These are phyloP conservation scores for Ruditapes philippinarum DNA, from an alignment of 1,140 invertebrate species.

Conservation along the genomic window DNA sequence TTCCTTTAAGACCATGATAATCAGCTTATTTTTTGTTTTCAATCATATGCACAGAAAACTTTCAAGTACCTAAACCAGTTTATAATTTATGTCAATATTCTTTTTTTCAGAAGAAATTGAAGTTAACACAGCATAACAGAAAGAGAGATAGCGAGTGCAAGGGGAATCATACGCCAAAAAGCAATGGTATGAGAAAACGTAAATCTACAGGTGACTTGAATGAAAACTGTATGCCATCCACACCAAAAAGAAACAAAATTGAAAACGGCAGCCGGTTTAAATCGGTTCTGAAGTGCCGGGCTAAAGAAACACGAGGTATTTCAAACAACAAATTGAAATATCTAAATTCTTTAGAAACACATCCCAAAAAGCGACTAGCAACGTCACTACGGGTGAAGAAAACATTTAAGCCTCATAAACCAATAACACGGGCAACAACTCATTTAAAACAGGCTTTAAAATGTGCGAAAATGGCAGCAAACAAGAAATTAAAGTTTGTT, in stretches of 20 bases:
- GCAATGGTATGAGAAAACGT: conserved; percentile 34
- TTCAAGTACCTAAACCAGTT: no score
- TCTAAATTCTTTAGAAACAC: conserved; percentile 24
- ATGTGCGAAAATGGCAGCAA: conserved; percentile 59
- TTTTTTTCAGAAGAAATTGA: conserved; percentile 5
- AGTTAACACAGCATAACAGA: background rate
- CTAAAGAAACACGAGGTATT: background rate
- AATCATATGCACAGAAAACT: no score
- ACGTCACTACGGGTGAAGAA: conserved; percentile 11
- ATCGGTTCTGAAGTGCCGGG: conserved; percentile 1
- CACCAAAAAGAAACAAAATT: conserved; percentile 39
- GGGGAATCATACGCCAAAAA: background rate
- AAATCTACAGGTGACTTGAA: conserved; percentile 26
- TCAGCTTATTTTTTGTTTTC: no score
- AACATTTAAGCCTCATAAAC: conserved; percentile 57
- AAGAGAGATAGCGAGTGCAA: background rate
- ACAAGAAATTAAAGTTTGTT: conserved; percentile 58
- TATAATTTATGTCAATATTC: no score
- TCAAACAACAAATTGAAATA: background rate
- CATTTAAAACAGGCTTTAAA: conserved; percentile 52
- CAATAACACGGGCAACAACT: conserved; percentile 53
- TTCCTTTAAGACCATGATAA: no score
- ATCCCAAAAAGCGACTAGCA: conserved; percentile 52
- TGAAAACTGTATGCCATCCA: background rate
- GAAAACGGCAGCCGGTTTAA: background rate